Evolutionary conservation across 2,888 invertebrate genomes (phyloP).

Genomic region (Dynastes hyllus): DNA sequence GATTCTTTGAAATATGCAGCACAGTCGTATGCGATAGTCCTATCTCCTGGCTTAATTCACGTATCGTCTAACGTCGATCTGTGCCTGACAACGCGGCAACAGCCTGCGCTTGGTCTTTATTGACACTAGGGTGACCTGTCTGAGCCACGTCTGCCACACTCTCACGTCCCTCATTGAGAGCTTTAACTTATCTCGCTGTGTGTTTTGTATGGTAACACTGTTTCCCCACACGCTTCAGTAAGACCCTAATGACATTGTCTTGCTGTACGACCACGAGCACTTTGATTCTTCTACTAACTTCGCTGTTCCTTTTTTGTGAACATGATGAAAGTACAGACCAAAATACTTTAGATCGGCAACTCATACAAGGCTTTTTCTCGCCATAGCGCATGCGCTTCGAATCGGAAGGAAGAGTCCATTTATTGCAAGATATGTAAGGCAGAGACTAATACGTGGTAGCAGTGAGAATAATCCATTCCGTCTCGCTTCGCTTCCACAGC

Average conservation of each 20-base stretch:
- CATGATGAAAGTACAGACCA: too few relatives aligned
- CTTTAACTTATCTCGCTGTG: constrained; percentile 1
- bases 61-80: too few relatives aligned
- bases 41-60: too few relatives aligned
- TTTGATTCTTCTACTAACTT: constrained; percentile 4
- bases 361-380: too few relatives aligned
- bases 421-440: constrained; percentile 11
- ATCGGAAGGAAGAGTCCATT: background rate
- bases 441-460: constrained; percentile 21
- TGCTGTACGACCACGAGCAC: constrained; percentile 20
- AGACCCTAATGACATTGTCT: constrained; percentile 5
- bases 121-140: constrained; percentile 21
- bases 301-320: background rate
- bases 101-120: background rate
- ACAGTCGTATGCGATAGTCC: background rate
- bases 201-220: constrained; percentile 19
- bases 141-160: too few relatives aligned
- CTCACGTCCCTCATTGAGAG: background rate
- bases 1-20: background rate
- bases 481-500: background rate
- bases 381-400: background rate
- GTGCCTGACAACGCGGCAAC: too few relatives aligned
- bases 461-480: constrained; percentile 3
- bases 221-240: constrained; percentile 13
- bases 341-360: too few relatives aligned